phyloP scores from a whole-genome alignment of 1,140 invertebrate genomes.

The Aricia agestis region DNA sequence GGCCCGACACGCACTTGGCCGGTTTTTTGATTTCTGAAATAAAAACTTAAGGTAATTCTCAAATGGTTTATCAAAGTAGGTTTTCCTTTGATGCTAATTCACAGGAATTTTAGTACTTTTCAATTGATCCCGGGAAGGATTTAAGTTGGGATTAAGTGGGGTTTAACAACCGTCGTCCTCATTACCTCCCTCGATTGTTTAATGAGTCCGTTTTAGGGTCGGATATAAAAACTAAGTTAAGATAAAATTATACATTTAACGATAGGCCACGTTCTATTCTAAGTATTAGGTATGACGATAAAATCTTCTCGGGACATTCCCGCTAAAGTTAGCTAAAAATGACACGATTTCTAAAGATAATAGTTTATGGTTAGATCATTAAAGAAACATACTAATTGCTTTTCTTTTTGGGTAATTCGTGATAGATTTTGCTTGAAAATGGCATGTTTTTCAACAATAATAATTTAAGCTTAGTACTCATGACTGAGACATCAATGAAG shows the following conservation, averaged over 20 bases:
- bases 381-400: no score
- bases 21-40: no score
- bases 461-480: no score
- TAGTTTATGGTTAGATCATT: background rate
- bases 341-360: background rate
- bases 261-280: background rate
- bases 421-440: no score
- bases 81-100: background rate
- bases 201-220: background rate
- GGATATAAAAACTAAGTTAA: background rate
- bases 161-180: background rate
- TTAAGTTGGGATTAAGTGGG: slow-evolving; percentile 1
- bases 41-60: background rate
- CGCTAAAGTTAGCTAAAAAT: background rate
- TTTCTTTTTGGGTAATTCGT: no score
- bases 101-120: background rate
- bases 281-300: background rate
- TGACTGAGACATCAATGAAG: no score
- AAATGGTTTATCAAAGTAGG: background rate
- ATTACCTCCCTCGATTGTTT: background rate
- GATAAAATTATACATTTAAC: background rate
- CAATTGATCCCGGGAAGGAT: background rate
- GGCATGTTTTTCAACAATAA: no score
- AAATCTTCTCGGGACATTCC: background rate
- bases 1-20: no score